A percentile compares a stretch with the other conserved stretches of the same genome.
These are phyloP conservation scores for Acarapis woodi DNA, from an alignment of 1,140 invertebrate genomes.

Conservation along the genomic window DNA sequence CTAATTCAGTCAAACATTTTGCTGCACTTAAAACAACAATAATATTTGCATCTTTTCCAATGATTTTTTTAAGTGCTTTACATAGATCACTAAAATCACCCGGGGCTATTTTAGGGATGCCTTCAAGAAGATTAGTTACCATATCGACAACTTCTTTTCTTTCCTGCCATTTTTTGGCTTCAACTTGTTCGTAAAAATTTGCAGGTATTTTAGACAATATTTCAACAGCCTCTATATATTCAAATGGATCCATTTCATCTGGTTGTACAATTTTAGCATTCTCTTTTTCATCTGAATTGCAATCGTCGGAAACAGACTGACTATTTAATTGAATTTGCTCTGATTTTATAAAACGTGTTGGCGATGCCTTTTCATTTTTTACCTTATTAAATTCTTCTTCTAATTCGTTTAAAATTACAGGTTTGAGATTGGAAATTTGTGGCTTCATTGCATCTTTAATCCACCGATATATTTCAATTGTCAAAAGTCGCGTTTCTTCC, in stretches of 20 bases:
- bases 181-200: conserved; percentile 64
- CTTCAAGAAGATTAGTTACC: conserved; percentile 36
- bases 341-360: conserved; percentile 50
- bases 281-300: conserved; percentile 13
- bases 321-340: conserved; percentile 47
- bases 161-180: conserved; percentile 93
- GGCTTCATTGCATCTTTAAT: conserved; percentile 55
- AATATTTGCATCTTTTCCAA: conserved; percentile 76
- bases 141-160: conserved; percentile 63
- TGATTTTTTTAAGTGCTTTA: conserved; percentile 55
- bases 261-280: conserved; percentile 10
- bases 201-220: conserved; percentile 71
- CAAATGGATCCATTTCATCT: conserved; percentile 50
- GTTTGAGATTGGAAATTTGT: conserved; percentile 53
- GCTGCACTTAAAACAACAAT: conserved; percentile 59
- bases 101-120: conserved; percentile 51
- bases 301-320: conserved; percentile 21
- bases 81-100: conserved; percentile 80
- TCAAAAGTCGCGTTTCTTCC: conserved; percentile 60
- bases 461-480: conserved; percentile 76
- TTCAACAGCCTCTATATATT: conserved; percentile 65
- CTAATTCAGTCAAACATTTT: conserved; percentile 51
- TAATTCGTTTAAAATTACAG: conserved; percentile 54
- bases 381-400: conserved; percentile 58
- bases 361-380: conserved; percentile 31